Evolutionary conservation across 2,797 vertebrate species (phyloP), one percentile per base, ranked within the genome.

Genomic region (Peromyscus aztecus): DNA sequence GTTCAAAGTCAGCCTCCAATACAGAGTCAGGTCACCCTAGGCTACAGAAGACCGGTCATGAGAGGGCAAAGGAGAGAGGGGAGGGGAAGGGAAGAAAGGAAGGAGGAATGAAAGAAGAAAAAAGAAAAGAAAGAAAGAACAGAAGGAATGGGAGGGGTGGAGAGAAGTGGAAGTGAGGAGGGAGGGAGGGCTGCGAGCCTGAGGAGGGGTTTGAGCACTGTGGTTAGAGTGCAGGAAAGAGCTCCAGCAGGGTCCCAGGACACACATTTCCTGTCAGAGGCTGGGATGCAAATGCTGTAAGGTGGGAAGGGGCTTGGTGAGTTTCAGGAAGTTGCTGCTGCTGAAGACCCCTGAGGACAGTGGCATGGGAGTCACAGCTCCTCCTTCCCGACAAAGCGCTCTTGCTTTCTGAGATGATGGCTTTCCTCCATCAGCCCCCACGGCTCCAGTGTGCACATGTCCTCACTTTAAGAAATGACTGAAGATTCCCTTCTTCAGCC

Each of bases 231-330:
- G 40, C 80, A 89, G 92, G 6, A 3, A 40, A 63, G 57, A 75
- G 65, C 61, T 84, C 65, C 59, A 59, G 65, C 84, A 52, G 12
- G 6, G 85, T 90, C 93, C 31, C 90, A 80, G 95, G 84, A 52
- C 95, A 92, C 88, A 23, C 75, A 89, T 57, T 97, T 96, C 92
- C 96, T 87, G 81, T 63, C 94, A 96, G 86, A 63, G 67, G 19
- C 52, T 27, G n/a, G 43, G 13, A 43, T 21, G 21, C 52, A 21
- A 89, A 89, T 75, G 76, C 91, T 71, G 4, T 6, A 24, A 71
- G 76, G 94, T 94, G 90, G 90, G 86, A 91, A 84, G 59, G 71
- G 61, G 85, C 49, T 84, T 69, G 78, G 40, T 4, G 7, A 57
- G 86, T 75, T 63, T 88, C 96, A 96, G 91, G 78, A 92, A 31